Evolutionary conservation across 2,797 vertebrate genomes (phyloP), one percentile per base, ranked within the genome.

Genomic region (Buphagus erythrorhynchus): DNA sequence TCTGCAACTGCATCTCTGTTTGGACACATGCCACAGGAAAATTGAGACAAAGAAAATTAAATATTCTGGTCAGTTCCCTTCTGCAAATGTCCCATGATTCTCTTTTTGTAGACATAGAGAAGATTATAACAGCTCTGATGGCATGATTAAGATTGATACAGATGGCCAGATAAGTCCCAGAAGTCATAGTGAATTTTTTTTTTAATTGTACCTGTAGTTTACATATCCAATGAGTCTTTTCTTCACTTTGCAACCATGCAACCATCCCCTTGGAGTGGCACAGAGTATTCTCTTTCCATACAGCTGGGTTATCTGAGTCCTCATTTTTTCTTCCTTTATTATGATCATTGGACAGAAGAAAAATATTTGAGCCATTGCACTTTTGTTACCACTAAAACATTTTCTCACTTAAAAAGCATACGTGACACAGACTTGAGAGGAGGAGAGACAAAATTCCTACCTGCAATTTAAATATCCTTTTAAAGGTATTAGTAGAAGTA

Each of bases 361-460:
- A 63, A 84, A 26, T 0, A 14, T 46, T 36, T 0, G 0, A 52
- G 3, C 5, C 21, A 15, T 8, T 72, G 15, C 46, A 22, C 4
- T 73, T 86, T 76, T 69, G 2, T 45, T 79, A 3, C 25, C 28
- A 26, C 21, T 63, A 38, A 78, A 90, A 93, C 18, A 43, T 10
- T 54, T 7, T 78, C n/a, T 40, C 46, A 61, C 16, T 63, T 63
- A 35, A 59, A 92, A 87, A 58, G 3, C 3, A 1, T 19, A 12
- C 5, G 0, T 19, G n/a, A 28, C 33, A 85, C 16, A n/a, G 21
- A 12, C 15, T n/a, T 40, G 24, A 58, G 26, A 72, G n/a, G 2
- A 63, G 26, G 7, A 67, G 9, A 79, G 11, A n/a, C 38, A 73
- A 73, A 79, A 78, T 52, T 76, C 43, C 24, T 46, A 55, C 24